Evolutionary conservation across 2,113 vertebrate species (phyloP).

Genomic region (Isurus oxyrinchus): DNA sequence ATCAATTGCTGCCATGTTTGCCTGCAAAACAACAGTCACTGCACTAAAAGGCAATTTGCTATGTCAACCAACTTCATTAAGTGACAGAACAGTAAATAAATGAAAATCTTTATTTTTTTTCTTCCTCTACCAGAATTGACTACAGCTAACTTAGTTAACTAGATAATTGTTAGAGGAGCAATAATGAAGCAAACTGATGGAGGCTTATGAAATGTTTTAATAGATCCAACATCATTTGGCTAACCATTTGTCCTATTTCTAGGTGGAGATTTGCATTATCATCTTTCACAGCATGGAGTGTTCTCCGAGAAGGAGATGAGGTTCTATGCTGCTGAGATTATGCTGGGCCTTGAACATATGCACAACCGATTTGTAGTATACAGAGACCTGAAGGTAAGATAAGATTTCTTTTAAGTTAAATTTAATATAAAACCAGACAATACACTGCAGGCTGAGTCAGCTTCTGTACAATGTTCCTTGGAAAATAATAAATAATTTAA

Average conservation of each 20-base stretch:
- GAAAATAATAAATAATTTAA: not conserved
- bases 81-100: not conserved
- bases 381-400: constrained; percentile 86
- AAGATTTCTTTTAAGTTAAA: not conserved
- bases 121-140: not conserved
- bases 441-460: not conserved
- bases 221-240: not conserved
- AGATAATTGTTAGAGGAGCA: not conserved
- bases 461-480: not conserved
- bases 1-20: not conserved
- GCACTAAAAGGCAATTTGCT: not conserved
- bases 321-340: constrained; percentile 93
- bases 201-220: not conserved
- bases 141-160: not conserved
- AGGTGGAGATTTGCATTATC: constrained; percentile 97
- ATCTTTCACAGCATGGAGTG: constrained; percentile 93
- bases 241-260: constrained; percentile 39
- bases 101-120: not conserved
- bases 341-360: constrained; percentile 95
- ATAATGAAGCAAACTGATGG: not conserved
- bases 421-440: not conserved
- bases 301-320: constrained; percentile 97
- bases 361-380: constrained; percentile 92
- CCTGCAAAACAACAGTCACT: not conserved
- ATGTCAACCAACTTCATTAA: not conserved